These are phyloP conservation scores for Dromius quadrimaculatus DNA, from an alignment of 2,888 invertebrate genomes.

Conservation along the genomic window DNA sequence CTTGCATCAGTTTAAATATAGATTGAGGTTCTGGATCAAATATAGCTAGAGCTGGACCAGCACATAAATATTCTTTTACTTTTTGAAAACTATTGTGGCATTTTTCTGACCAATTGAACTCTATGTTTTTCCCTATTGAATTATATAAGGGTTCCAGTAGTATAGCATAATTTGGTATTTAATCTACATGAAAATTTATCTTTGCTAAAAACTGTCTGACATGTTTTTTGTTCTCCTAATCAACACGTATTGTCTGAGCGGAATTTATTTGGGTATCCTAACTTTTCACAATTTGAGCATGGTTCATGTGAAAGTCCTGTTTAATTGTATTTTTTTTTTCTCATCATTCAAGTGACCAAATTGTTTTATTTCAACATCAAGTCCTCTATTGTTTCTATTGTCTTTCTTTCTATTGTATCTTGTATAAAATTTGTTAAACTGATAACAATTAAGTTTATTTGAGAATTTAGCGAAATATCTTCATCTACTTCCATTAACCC, in stretches of 20 bases:
- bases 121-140: slow-evolving; percentile 55
- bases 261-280: slow-evolving; percentile 53
- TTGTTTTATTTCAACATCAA: slow-evolving; percentile 14
- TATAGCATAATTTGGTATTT: neutral
- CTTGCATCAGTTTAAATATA: slow-evolving; percentile 55
- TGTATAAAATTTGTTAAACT: neutral
- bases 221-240: slow-evolving; percentile 37
- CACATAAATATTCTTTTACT: too few species aligned
- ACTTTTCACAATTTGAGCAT: slow-evolving; percentile 50
- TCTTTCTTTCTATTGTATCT: neutral
- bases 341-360: neutral
- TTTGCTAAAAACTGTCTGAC: slow-evolving; percentile 49
- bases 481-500: slow-evolving; percentile 15
- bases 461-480: neutral
- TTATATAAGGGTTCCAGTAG: slow-evolving; percentile 55
- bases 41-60: too few species aligned
- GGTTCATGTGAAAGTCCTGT: slow-evolving; percentile 26
- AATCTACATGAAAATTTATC: slow-evolving; percentile 53
- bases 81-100: slow-evolving; percentile 53
- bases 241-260: slow-evolving; percentile 50
- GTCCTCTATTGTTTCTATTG: neutral
- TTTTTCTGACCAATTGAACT: slow-evolving; percentile 54
- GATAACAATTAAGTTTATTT: neutral
- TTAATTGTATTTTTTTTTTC: slow-evolving; percentile 11
- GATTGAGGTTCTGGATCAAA: too few species aligned